Evolutionary conservation across 92 coral and sea anemone species (phyloP), one percentile per base, ranked within the genome.

Genomic region (Siderastrea siderea): DNA sequence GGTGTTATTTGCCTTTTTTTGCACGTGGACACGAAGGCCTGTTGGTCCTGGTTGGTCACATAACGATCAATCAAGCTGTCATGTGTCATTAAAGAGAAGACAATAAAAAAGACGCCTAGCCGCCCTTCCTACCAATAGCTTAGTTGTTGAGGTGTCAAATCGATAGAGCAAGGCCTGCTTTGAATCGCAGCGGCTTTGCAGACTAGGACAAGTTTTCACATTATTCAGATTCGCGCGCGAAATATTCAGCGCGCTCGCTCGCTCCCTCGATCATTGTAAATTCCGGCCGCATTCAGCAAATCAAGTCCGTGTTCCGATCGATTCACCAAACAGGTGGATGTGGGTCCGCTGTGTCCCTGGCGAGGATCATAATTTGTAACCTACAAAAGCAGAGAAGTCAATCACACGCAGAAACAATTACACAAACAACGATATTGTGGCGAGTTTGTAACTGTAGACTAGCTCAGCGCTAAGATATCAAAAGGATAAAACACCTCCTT

Each of bases 11-110:
- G 66, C 87, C 83, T 86, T 75, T 89, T 67, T 51, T 49, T 92
- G 95, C 95, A 95, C 98, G 96, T 91, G 96, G 80, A 87, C 82
- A 50, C 66, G 50, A 65, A 65, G 78, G 77, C 68, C 64, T 70
- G 84, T 69, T 84, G 51, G 79, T 87, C 90, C 90, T 88, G 91
- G 78, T 90, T 84, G 89, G 96, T 98, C 98, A 96, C 94, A 93
- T 96, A 98, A 97, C 96, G 93, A 96, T 96, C 98, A 96, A 96
- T 95, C 98, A 93, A 93, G 59, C 97, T 93, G 99, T 96, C 99
- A 96, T 91, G 84, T 96, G 98, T 98, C 99, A 94, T 96, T 96
- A 96, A 89, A 75, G 82, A 88, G 85, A 82, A 95, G 88, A 93
- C 98, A 95, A 93, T 93, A 83, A 84, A 90, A 84, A 85, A 90